These are phyloP conservation scores for Leptinotarsa haldemani DNA, from an alignment of 2,888 invertebrate species.

Conservation along the genomic window DNA sequence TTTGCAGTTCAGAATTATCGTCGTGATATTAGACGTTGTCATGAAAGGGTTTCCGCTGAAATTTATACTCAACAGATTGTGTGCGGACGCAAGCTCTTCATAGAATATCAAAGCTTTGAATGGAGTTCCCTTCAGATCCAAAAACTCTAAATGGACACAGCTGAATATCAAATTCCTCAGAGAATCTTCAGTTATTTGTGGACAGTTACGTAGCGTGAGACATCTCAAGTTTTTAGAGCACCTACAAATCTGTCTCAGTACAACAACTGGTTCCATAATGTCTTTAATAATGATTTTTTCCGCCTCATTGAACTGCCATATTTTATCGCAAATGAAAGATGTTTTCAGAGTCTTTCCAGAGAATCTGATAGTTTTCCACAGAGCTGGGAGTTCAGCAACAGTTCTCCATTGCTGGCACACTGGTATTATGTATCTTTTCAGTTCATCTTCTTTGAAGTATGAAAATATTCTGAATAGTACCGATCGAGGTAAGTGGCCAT, in stretches of 20 bases:
- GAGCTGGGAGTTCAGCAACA: slow-evolving; percentile 35
- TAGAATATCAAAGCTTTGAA: slow-evolving; percentile 38
- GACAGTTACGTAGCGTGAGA: slow-evolving; percentile 38
- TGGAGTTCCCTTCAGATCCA: slow-evolving; percentile 43
- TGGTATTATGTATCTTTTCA: slow-evolving; percentile 36
- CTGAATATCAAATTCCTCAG: slow-evolving; percentile 37
- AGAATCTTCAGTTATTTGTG: slow-evolving; percentile 38
- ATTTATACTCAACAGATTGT: slow-evolving; percentile 32
- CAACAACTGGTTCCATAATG: slow-evolving; percentile 26
- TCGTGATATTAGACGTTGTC: slow-evolving; percentile 33
- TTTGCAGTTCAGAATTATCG: slow-evolving; percentile 38
- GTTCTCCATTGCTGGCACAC: slow-evolving; percentile 44
- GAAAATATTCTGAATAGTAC: slow-evolving; percentile 39
- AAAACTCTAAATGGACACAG: slow-evolving; percentile 34
- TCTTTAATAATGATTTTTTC: slow-evolving; percentile 31
- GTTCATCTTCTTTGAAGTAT: slow-evolving; percentile 39
- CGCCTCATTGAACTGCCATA: slow-evolving; percentile 36
- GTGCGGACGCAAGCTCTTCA: slow-evolving; percentile 37
- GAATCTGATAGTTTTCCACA: slow-evolving; percentile 42
- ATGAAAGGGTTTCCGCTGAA: slow-evolving; percentile 36
- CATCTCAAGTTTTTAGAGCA: slow-evolving; percentile 29
- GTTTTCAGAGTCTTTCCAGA: slow-evolving; percentile 29
- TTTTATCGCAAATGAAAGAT: slow-evolving; percentile 37
- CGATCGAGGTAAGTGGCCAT: slow-evolving; percentile 30
- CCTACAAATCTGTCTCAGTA: slow-evolving; percentile 43